Percentiles rank a stretch among this genome's conserved stretches.
These are phyloP conservation scores for Nycticorax nycticorax DNA, from an alignment of 2,113 vertebrate species.

Conservation along the genomic window DNA sequence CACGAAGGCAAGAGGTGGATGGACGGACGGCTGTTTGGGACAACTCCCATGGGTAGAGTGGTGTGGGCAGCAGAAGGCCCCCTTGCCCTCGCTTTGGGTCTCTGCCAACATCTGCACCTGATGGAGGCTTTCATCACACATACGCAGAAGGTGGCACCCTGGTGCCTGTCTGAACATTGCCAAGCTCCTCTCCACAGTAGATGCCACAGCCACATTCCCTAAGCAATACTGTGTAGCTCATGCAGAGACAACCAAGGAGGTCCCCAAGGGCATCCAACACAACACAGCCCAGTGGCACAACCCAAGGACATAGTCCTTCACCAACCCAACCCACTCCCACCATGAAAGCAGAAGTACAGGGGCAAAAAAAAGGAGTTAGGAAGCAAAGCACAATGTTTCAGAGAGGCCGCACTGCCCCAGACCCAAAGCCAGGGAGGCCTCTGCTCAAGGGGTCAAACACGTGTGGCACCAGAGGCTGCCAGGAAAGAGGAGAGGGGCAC, in stretches of 20 bases:
- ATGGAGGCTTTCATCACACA: background rate
- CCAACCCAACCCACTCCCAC: background rate
- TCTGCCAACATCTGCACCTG: background rate
- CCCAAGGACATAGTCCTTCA: background rate
- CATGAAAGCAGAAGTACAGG: background rate
- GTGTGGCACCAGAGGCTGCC: background rate
- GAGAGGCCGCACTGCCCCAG: too few species aligned
- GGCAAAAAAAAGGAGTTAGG: background rate
- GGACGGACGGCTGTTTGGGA: background rate
- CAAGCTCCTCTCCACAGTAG: background rate
- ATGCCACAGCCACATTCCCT: accelerated
- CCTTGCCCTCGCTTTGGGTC: background rate
- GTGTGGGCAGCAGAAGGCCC: background rate
- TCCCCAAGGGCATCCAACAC: background rate
- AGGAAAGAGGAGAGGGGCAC: background rate
- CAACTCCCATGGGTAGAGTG: background rate
- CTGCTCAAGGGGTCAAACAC: background rate
- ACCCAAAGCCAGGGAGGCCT: background rate
- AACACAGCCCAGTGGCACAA: background rate
- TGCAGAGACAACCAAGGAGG: background rate
- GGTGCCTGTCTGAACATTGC: background rate
- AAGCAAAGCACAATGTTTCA: background rate
- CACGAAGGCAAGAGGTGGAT: background rate
- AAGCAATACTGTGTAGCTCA: background rate
- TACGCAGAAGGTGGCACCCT: background rate